Conservation (phyloP, 2,797 vertebrate species). For the Acanthiza pusilla region DNA sequence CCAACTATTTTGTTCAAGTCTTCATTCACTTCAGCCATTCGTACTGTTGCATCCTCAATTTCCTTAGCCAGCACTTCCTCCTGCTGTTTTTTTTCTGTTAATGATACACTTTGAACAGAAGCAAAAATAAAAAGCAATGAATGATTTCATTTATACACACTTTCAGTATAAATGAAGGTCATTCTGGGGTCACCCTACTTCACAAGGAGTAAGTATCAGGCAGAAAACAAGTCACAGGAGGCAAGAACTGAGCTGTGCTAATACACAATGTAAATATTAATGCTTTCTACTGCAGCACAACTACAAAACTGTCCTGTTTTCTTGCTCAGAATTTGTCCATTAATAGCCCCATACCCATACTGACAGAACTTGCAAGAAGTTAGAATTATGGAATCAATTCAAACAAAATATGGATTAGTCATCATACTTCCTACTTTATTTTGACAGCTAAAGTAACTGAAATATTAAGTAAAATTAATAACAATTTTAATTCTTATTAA, state of each 20-base stretch:
- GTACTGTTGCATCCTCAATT: slow-evolving; percentile 70
- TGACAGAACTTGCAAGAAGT: too few relatives aligned
- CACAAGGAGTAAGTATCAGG: neutral
- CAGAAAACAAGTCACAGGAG: neutral
- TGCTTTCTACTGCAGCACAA: too few relatives aligned
- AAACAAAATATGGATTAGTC: too few relatives aligned
- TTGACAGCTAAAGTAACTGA: too few relatives aligned
- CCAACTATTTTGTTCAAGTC: slow-evolving; percentile 77
- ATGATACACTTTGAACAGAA: slow-evolving; percentile 66
- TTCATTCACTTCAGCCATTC: slow-evolving; percentile 79
- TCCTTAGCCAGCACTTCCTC: slow-evolving; percentile 77
- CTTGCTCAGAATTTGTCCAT: too few relatives aligned
- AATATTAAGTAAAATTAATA: too few relatives aligned
- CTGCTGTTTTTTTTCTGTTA: slow-evolving; percentile 76
- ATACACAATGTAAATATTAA: too few relatives aligned
- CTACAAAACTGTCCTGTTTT: too few relatives aligned
- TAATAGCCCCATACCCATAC: too few relatives aligned
- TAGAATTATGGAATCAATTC: too few relatives aligned
- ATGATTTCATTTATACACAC: neutral
- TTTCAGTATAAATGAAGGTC: neutral
- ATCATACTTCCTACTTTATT: too few relatives aligned
- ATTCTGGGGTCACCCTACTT: neutral
- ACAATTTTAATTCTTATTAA: too few relatives aligned
- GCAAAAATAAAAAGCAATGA: neutral
- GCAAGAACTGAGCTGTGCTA: neutral